phyloP scores from a whole-genome alignment of 2,888 invertebrate genomes.

The Drosophila villosipedis region DNA sequence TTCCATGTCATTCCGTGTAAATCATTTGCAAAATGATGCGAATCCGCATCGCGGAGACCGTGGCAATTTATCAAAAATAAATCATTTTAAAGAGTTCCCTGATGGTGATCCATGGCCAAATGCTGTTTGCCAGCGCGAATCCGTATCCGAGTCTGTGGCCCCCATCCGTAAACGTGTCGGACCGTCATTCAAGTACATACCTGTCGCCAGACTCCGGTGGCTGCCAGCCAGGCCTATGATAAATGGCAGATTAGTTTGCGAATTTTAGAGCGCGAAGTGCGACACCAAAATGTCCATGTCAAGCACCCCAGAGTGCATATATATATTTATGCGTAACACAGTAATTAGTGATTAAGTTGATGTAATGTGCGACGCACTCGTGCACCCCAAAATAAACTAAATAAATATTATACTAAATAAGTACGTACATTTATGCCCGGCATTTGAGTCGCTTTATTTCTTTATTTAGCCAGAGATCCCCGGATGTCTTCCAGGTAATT shows the following conservation, averaged over 20 bases:
- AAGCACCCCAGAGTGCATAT: slow-evolving; percentile 42
- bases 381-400: slow-evolving; percentile 19
- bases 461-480: slow-evolving; percentile 37
- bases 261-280: slow-evolving; percentile 66
- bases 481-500: slow-evolving; percentile 61
- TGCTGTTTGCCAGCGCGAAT: slow-evolving; percentile 4
- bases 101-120: slow-evolving; percentile 35
- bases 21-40: slow-evolving; percentile 78
- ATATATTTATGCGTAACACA: slow-evolving; percentile 66
- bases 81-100: slow-evolving; percentile 82
- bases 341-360: slow-evolving; percentile 78
- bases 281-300: slow-evolving; percentile 61
- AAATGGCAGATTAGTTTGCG: slow-evolving; percentile 83
- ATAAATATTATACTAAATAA: slow-evolving; percentile 18
- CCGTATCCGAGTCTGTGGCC: slow-evolving; percentile 16
- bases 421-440: neutral
- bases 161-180: slow-evolving; percentile 9
- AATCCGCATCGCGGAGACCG: slow-evolving; percentile 49
- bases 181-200: slow-evolving; percentile 58
- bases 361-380: slow-evolving; percentile 52
- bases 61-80: slow-evolving; percentile 84
- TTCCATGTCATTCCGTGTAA: slow-evolving; percentile 83
- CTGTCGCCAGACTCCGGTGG: slow-evolving; percentile 68
- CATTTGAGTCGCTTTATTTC: slow-evolving; percentile 7
- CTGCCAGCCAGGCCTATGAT: slow-evolving; percentile 64